Base-by-base conservation (phyloP, 2,888 invertebrate species). In the Protophormia terraenovae region DNA sequence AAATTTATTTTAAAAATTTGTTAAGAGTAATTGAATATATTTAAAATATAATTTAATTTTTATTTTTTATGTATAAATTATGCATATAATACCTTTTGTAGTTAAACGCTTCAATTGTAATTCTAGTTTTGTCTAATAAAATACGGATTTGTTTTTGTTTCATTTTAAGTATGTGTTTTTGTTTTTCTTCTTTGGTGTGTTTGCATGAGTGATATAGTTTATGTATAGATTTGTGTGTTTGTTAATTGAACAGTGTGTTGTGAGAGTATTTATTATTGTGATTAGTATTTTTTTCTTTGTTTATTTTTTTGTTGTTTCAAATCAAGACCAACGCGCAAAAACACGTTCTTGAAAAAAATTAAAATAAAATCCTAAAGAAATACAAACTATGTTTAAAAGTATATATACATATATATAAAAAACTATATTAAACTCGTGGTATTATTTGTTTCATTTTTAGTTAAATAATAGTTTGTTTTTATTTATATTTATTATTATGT, bases 281-380 rank as follows among this genome's bases (percentile, higher is more conserved):
- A 69, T 79, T 73, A 73, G 7, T 47, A n/a, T 67, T 58, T 76
- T 29, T 53, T 69, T 69, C 53, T 72, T 72, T 78, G 47, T 60
- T 64, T 29, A 38, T 47, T 71, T 12, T 47, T 47, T 16, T 29
- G 6, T 66, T 53, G 27, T 72, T 67, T 73, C 35, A 79, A 73
- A 58, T 75, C 73, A 69, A 79, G 72, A 78, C 83, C 78, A 83
- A 83, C 38, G 73, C 66, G 73, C 83, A 79, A 73, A 66, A 83
- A 79, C 83, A 79, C 79, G 83, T 84, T 83, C 75, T 69, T 73
- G 62, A 75, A 78, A 50, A 50, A 38, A 76, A n/a, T 60, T n/a
- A n/a, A n/a, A 55, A 67, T 6, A 41, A 72, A 71, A 27, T 55
- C 14, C 32, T 45, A 19, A 27, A 35, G 24, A 58, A 29, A 41